Percentiles rank a stretch among this genome's conserved stretches.
Evolutionary conservation across 2,113 vertebrate genomes (phyloP).

Genomic region (Sinocyclocheilus anophthalmus): DNA sequence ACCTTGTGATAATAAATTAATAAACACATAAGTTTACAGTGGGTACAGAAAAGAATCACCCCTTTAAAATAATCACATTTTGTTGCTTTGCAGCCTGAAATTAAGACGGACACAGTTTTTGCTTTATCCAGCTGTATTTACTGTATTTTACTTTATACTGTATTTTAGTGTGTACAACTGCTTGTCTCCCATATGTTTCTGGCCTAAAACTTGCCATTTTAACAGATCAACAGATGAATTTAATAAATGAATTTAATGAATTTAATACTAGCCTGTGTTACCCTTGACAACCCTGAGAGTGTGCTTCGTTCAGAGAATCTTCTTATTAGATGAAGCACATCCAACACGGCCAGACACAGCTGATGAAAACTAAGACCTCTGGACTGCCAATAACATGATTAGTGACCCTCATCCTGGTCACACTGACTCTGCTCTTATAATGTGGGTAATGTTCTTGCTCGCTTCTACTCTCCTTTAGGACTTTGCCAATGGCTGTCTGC

Average conservation of each 20-base stretch:
- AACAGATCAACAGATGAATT: background rate
- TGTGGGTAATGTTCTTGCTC: background rate
- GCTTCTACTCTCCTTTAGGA: background rate
- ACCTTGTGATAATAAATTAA: too few relatives aligned
- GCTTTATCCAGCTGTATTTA: too few relatives aligned
- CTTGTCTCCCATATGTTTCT: background rate
- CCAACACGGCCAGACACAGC: background rate
- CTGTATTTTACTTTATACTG: too few relatives aligned
- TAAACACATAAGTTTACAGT: too few relatives aligned
- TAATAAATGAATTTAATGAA: background rate
- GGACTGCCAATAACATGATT: slow-evolving; percentile 25
- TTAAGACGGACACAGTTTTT: too few relatives aligned
- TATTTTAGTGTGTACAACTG: background rate
- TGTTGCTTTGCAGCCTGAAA: too few relatives aligned
- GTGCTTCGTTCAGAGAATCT: background rate
- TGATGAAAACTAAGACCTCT: background rate
- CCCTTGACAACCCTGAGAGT: background rate
- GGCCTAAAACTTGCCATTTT: background rate
- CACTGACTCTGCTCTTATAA: background rate
- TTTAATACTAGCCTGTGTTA: background rate
- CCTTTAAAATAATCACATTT: too few relatives aligned
- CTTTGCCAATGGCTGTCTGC: slow-evolving; percentile 7
- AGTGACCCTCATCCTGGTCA: background rate
- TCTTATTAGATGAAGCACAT: background rate
- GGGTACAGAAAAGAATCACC: too few relatives aligned